Evolutionary conservation across 2,888 invertebrate genomes (phyloP), one percentile per base, ranked within the genome.

Genomic region (Rhagonycha lutea): DNA sequence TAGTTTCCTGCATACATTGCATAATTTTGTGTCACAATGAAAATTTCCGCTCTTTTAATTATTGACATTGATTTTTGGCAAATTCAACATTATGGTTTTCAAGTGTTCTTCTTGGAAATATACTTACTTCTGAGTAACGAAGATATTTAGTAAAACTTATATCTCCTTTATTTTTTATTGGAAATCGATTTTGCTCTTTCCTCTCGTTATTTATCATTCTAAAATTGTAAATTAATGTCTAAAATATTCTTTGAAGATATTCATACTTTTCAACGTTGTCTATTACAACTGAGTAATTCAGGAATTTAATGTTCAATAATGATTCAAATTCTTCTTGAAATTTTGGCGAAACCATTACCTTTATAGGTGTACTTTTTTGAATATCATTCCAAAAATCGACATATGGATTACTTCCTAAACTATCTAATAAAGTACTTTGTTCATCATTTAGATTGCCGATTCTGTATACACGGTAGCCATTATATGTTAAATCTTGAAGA

Each of bases 251-350:
- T 11, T 32, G 14, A 61, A 60, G 10, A 60, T 61, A 11, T n/a
- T 86, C 85, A 87, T 83, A 90, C 90, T 82, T 79, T 79, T 89
- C 88, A 0, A 91, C 87, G 83, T 91, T 86, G 4, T 89, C 86
- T 14, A 87, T 81, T 76, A 88, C 87, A 2, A 90, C 82, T 62
- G 83, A 85, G 80, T 88, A 88, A 0, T 81, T 68, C 61, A 91
- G 88, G 0, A 84, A 84, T 7, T 86, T 79, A 0, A 83, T 80
- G 0, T 83, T 80, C 5, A 69, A 14, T 8, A 60, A 60, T 5
- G 4, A 14, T 24, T 69, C 69, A 61, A 69, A 69, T 60, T 60
- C 29, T 18, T 47, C 4, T 61, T 69, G 69, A 73, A 8, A 23
- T 24, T 61, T 0, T 14, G 89, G 88, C 28, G 85, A 84, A 4